Base-by-base conservation (phyloP, 64 coral and sea anemone genomes). In the Pachyseris speciosa region DNA sequence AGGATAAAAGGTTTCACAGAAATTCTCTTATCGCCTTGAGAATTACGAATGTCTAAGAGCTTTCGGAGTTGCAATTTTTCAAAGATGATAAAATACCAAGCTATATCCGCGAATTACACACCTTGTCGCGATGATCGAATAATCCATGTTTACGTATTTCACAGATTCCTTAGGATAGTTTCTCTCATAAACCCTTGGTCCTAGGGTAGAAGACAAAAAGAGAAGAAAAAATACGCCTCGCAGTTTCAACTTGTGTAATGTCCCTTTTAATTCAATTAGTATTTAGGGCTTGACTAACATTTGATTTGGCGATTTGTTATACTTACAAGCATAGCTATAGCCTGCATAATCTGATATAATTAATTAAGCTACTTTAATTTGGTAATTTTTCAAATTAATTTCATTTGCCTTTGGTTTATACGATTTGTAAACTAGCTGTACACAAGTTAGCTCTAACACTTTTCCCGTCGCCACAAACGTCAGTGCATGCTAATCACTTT, bases 301-400 rank as follows among this genome's bases (percentile, higher is more conserved):
- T 47, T 76, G 73, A 52, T 76, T 76, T 76, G 43, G 25, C 31
- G 45, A 79, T 79, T 58, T 13, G n/a, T 34, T 20, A 79, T 37
- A 76, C 30, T 76, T 51, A 76, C 44, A 20, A 44, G 22, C 40
- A 44, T n/a, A n/a, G n/a, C n/a, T n/a, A n/a, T n/a, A n/a, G n/a
- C n/a, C n/a, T 45, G 22, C 19, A 26, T 44, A 74, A 22, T 20
- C 1, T 15, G 65, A 69, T 36, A 19, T 42, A 37, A 41, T 55
- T 29, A 43, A 73, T 50, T 51, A 76, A 10, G 17, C 28, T 26
- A 30, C 8, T 3, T 42, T 47, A 27, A 76, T 45, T 49, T 32
- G 51, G 43, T 10, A 19, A 50, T 52, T 76, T 26, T 20, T 57
- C 4, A 13, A 20, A 57, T 17, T 4, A 57, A 4, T 9, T 4